Evolutionary conservation across 1,140 invertebrate genomes (phyloP).

Genomic region (Armadillidium nasatum): DNA sequence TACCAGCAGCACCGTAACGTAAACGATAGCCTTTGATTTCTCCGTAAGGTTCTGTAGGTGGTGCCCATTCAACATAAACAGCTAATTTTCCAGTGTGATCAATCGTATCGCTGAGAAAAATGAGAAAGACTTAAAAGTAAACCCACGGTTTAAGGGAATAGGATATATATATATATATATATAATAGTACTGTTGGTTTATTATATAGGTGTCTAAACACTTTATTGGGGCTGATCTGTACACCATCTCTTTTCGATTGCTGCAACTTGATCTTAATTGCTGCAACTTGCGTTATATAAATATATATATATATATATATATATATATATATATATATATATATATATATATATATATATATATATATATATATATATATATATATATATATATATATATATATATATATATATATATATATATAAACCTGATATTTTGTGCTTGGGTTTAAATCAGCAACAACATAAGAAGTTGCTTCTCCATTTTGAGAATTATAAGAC

Average conservation of each 20-base stretch:
- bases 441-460: constrained; percentile 85
- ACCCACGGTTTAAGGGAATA: too few species aligned
- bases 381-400: too few species aligned
- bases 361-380: too few species aligned
- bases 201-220: constrained; percentile 82
- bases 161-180: too few species aligned
- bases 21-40: constrained; percentile 78
- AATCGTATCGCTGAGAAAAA: constrained; percentile 39
- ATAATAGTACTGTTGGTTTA: too few species aligned
- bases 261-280: constrained; percentile 75
- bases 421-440: constrained; percentile 69
- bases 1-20: constrained; percentile 64
- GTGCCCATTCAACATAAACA: constrained; percentile 85
- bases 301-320: too few species aligned
- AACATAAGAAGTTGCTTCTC: constrained; percentile 70
- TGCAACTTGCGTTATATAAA: too few species aligned
- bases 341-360: too few species aligned
- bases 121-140: too few species aligned
- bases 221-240: constrained; percentile 73
- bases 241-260: constrained; percentile 93
- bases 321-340: too few species aligned
- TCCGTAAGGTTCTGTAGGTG: constrained; percentile 80
- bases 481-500: constrained; percentile 71
- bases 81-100: constrained; percentile 53
- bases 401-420: background rate